phyloP scores from a whole-genome alignment of 2,113 vertebrate species.

The Pampusana beccarii region DNA sequence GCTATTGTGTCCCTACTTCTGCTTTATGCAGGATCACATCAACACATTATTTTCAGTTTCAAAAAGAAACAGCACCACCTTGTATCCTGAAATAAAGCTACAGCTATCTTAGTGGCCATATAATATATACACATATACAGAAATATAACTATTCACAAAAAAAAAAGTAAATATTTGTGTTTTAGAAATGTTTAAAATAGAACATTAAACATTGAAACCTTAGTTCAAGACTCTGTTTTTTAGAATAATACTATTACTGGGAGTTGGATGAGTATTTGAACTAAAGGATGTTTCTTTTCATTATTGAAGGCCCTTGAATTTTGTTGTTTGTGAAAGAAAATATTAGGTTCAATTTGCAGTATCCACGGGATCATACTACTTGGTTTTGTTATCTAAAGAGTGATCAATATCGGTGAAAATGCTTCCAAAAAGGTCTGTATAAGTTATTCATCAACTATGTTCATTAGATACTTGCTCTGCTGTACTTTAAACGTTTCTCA shows the following conservation, averaged over 20 bases:
- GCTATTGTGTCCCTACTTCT: neutral
- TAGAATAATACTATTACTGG: neutral
- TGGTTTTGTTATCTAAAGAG: neutral
- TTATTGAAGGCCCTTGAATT: neutral
- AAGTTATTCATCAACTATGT: neutral
- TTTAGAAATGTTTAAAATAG: neutral
- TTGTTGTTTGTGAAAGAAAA: neutral
- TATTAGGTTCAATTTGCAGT: neutral
- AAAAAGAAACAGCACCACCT: slow-evolving; percentile 78
- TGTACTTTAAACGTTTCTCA: neutral
- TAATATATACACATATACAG: neutral
- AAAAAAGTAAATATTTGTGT: neutral
- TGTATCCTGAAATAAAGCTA: slow-evolving; percentile 71
- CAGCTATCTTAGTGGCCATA: neutral
- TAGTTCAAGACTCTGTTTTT: neutral
- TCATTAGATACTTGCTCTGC: neutral
- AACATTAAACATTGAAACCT: neutral
- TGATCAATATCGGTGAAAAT: neutral
- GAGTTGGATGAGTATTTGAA: neutral
- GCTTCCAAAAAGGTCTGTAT: neutral
- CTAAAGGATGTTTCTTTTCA: neutral
- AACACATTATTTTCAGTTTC: slow-evolving; percentile 43
- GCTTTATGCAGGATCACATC: neutral
- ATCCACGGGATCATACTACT: neutral
- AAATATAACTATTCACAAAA: neutral